Evolutionary conservation across 2,113 vertebrate genomes (phyloP).

Genomic region (Probosciger aterrimus): DNA sequence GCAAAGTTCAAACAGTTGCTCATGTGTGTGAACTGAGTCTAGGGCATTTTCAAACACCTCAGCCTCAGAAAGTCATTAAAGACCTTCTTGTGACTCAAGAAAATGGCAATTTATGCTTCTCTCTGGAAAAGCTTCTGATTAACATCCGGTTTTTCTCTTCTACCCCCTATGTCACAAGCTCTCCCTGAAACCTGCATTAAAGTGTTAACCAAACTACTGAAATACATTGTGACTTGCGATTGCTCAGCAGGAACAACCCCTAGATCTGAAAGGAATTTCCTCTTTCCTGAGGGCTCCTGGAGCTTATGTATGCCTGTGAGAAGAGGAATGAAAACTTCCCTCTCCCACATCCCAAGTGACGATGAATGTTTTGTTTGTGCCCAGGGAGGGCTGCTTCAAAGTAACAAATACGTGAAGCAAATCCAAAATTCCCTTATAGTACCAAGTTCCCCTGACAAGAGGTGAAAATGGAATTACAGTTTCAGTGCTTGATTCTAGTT

Average conservation of each 20-base stretch:
- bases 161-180: background rate
- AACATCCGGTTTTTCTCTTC: background rate
- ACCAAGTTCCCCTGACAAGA: background rate
- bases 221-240: background rate
- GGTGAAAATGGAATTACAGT: background rate
- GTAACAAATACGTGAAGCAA: accelerated
- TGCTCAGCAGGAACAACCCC: slow-evolving; percentile 23
- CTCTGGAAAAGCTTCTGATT: background rate
- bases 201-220: background rate
- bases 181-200: background rate
- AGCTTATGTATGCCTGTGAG: background rate
- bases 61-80: background rate
- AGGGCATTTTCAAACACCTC: background rate
- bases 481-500: background rate
- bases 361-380: background rate
- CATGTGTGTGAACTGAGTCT: background rate
- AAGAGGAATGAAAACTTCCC: background rate
- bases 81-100: background rate
- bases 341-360: background rate
- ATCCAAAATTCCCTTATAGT: background rate
- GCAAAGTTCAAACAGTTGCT: background rate
- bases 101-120: background rate
- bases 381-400: background rate
- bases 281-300: slow-evolving; percentile 10
- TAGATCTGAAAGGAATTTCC: slow-evolving; percentile 38